Conservation (phyloP, 2,113 vertebrate species). For the Nibea coibor region DNA sequence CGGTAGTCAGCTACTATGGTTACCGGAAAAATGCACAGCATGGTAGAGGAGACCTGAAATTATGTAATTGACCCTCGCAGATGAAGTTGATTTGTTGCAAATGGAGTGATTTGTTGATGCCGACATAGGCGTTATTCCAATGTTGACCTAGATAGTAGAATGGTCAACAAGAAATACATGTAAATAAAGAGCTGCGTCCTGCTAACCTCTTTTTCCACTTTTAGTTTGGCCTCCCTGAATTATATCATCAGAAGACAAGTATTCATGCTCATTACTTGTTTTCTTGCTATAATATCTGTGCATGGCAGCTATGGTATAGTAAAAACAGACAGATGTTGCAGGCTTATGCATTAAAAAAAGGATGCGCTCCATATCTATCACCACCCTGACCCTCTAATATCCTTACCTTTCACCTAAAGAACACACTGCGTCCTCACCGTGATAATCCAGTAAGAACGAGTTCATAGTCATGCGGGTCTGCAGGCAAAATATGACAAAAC, state of each 20-base stretch:
- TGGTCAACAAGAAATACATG: neutral
- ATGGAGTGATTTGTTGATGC: neutral
- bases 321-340: neutral
- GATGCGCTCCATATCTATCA: neutral
- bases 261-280: no score
- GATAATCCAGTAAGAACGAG: neutral
- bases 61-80: neutral
- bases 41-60: neutral
- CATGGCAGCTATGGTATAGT: neutral
- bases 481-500: slow-evolving; percentile 1
- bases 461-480: neutral
- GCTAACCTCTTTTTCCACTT: neutral
- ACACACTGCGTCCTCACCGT: neutral
- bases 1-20: neutral
- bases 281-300: slow-evolving; percentile 13
- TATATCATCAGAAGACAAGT: no score
- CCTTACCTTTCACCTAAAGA: neutral
- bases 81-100: neutral
- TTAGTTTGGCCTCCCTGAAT: neutral
- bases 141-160: neutral
- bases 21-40: neutral
- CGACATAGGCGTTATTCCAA: neutral
- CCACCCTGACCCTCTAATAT: neutral
- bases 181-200: neutral
- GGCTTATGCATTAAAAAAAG: neutral